phyloP scores from a whole-genome alignment of 2,888 invertebrate genomes.

The Callosobruchus maculatus region DNA sequence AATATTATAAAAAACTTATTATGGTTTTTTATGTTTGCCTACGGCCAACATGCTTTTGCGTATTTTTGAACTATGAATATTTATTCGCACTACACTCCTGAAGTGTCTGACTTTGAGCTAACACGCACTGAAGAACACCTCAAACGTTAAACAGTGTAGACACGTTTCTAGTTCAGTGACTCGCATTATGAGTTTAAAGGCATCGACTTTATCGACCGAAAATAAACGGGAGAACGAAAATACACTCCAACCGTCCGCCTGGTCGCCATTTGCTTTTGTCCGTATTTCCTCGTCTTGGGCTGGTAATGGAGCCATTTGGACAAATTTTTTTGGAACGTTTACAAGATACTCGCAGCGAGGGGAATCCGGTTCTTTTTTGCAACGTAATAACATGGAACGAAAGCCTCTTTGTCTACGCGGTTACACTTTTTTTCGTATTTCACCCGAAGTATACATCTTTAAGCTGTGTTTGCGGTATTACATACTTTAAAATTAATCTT shows the following conservation, averaged over 20 bases:
- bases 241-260: background rate
- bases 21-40: too few relatives aligned
- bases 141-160: background rate
- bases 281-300: background rate
- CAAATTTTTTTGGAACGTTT: background rate
- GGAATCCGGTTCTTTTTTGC: background rate
- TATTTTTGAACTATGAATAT: too few relatives aligned
- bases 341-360: background rate
- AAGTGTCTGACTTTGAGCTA: background rate
- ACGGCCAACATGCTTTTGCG: too few relatives aligned
- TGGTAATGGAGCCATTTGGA: background rate
- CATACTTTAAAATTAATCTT: too few relatives aligned
- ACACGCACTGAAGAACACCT: background rate
- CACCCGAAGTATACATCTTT: background rate
- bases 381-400: background rate
- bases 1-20: too few relatives aligned
- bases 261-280: background rate
- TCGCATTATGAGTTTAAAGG: background rate
- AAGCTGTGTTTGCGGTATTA: too few relatives aligned
- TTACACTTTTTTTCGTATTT: background rate
- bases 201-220: background rate
- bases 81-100: too few relatives aligned
- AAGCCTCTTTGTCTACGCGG: background rate
- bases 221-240: background rate
- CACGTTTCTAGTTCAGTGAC: background rate